Evolutionary conservation across 1,140 invertebrate species (phyloP), one percentile per base, ranked within the genome.

Genomic region (Ips nitidus): DNA sequence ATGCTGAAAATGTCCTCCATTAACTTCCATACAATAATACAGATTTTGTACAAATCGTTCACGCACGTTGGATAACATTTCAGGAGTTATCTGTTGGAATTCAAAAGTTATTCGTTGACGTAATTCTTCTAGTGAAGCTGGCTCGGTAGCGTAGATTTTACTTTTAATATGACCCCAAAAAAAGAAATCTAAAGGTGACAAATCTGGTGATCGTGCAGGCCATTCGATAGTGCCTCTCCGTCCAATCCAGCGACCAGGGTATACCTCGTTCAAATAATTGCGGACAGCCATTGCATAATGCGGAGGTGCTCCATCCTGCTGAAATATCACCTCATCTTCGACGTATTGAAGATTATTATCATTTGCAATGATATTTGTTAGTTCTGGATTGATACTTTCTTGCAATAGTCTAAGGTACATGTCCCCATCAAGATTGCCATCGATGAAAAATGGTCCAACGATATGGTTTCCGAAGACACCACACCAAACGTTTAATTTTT

Each of bases 121-220:
- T 42, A 60, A 43, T 36, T 60, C 58, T 60, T 62, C 60, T 52
- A 62, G 8, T 50, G 45, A 62, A 41, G 6, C 38, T 52, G 60
- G 60, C 22, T 62, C 5, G 5, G 60, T 62, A 4, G 60, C 22
- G 50, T 62, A 79, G 36, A 81, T 74, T 47, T 74, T 75, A 8
- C 58, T 59, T 72, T 78, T 82, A 61, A 83, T 61, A 61, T 80
- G 77, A 53, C 81, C 81, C 81, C 80, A 82, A 5, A 79, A 71
- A 74, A 80, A 80, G 77, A 79, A 83, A 76, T 83, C 80, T 38
- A 79, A 66, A 39, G 77, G 78, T 36, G 73, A 79, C 47, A 82
- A 70, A 74, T 83, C n/a, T 43, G 78, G 78, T 52, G 77, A 81
- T 65, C 81, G 71, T 38, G 81, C 72, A 56, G 79, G 78, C 81